These are phyloP conservation scores for Montipora efflorescens DNA, from an alignment of 64 coral and sea anemone species.

Conservation along the genomic window DNA sequence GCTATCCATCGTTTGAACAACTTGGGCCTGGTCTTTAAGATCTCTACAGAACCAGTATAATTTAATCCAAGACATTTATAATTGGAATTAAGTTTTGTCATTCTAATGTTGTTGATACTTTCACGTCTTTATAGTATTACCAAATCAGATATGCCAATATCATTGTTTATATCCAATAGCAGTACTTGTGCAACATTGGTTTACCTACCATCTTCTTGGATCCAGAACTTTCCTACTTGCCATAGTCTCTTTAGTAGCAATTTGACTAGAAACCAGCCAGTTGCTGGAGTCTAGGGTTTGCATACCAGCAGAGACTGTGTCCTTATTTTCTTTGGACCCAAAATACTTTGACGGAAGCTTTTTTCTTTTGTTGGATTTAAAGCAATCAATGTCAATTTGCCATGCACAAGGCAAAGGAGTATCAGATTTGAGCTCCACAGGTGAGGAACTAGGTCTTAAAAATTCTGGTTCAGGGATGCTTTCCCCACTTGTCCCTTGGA, in stretches of 20 bases:
- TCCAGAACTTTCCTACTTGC: constrained; percentile 84
- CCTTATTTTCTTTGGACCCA: background rate
- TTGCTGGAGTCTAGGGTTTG: background rate
- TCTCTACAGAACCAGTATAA: too few relatives aligned
- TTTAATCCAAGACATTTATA: too few relatives aligned
- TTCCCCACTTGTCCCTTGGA: background rate
- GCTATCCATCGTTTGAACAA: too few relatives aligned
- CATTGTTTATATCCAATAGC: too few relatives aligned
- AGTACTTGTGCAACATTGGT: background rate
- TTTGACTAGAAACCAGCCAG: background rate
- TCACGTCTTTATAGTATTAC: too few relatives aligned
- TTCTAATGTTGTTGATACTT: too few relatives aligned
- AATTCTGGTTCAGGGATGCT: background rate
- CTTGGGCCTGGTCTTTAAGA: too few relatives aligned
- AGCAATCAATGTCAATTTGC: constrained; percentile 82
- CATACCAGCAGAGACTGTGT: background rate
- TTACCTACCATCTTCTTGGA: constrained; percentile 76
- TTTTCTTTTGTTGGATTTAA: constrained; percentile 72
- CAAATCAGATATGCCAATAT: too few relatives aligned
- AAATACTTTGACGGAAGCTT: constrained; percentile 19
- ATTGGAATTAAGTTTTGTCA: too few relatives aligned
- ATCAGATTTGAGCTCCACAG: background rate
- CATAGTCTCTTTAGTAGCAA: constrained; percentile 60
- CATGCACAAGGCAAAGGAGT: constrained; percentile 65
- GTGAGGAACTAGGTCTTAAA: background rate